A percentile compares a stretch with the other conserved stretches of the same genome.
These are phyloP conservation scores for Artemisiospiza belli DNA, from an alignment of 2,113 vertebrate species.

Conservation along the genomic window DNA sequence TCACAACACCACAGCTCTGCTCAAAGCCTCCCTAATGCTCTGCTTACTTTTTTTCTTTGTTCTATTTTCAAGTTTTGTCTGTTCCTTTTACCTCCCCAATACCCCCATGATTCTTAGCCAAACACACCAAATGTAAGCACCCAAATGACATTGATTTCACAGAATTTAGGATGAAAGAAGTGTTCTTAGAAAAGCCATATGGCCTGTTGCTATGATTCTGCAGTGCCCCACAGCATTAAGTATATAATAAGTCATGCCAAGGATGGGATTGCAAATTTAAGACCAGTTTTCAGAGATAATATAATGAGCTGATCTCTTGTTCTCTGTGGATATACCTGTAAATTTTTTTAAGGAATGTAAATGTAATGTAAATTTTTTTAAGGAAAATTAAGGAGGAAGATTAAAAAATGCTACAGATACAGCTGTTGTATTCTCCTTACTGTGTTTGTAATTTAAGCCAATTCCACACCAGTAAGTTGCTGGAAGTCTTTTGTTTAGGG, in stretches of 20 bases:
- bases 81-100: neutral
- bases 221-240: neutral
- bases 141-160: neutral
- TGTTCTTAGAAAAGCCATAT: neutral
- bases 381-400: neutral
- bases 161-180: neutral
- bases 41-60: neutral
- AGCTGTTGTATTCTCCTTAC: neutral
- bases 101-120: neutral
- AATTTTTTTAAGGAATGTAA: neutral
- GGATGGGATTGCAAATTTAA: neutral
- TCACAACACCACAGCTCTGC: neutral
- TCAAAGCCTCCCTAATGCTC: neutral
- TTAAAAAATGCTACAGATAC: neutral
- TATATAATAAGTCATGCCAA: neutral
- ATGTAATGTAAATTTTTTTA: neutral
- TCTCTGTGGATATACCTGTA: neutral
- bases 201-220: neutral
- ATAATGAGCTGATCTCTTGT: neutral
- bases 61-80: neutral
- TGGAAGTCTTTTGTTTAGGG: neutral
- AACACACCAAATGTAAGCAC: neutral
- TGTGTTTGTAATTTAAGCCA: neutral
- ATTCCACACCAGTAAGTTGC: neutral
- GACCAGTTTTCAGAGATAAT: neutral